Base-by-base conservation (phyloP, 2,797 vertebrate species). In the Rhadinocentrus ornatus region DNA sequence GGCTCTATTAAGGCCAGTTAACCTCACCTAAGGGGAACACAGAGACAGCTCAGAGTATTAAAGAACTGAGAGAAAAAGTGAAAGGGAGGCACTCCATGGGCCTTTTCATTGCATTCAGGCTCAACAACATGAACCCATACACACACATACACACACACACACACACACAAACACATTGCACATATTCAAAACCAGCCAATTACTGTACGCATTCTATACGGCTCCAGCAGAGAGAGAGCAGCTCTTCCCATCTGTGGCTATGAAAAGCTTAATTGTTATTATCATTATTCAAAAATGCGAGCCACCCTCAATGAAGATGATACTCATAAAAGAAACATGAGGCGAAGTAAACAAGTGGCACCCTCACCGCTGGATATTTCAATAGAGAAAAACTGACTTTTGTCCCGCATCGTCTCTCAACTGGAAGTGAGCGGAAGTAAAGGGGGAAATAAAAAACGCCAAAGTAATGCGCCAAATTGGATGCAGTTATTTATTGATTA, bases 241-340 rank as follows among this genome's bases (percentile, higher is more conserved):
- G 31, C 84, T 81, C 77, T 81, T 69, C 69, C 80, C 74, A 81
- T 88, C 77, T 86, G 83, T 78, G 75, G 77, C 89, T 83, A 75
- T 86, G 93, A 94, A 91, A 92, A 92, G 89, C 93, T 93, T 95
- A 92, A 93, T 93, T 93, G 91, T 91, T 93, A 92, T 92, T 92
- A 91, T 91, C 81, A 84, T 89, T 95, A 96, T 95, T 95, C 90
- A 91, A 93, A 93, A 91, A 86, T 90, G 88, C 86, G 86, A 89
- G 77, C 81, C 78, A 27, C 88, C 88, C 92, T 93, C 93, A 93
- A 91, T 93, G 92, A 95, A 95, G 77, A 85, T 93, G 95, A 94
- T 94, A 91, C 83, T 94, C 95, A 97, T 96, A 94, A 96, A 97
- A 96, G 94, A 96, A 96, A 95, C 95, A 96, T 94, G 94, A 96